Percentiles rank a stretch among this genome's conserved stretches.
Conservation (phyloP, 2,797 vertebrate genomes). For the Mormyrops attenuatus region DNA sequence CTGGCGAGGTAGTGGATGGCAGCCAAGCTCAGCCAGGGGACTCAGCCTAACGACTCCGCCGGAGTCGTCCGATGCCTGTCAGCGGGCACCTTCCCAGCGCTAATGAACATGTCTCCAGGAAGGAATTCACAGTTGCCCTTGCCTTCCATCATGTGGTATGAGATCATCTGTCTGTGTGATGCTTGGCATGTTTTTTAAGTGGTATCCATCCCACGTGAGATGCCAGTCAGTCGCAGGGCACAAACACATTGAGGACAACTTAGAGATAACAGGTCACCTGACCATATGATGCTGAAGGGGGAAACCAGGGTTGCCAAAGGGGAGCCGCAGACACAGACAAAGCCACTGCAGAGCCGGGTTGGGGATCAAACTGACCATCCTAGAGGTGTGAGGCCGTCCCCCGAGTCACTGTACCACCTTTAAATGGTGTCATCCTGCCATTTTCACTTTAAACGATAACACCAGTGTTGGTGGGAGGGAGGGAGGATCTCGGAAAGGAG, state of each 20-base stretch:
- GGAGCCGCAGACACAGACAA: not conserved
- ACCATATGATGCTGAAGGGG: not conserved
- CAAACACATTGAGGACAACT: not conserved
- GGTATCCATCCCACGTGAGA: not conserved
- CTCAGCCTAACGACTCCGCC: not conserved
- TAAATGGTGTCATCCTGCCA: not conserved
- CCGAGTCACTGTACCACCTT: not conserved
- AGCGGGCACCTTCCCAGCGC: not conserved
- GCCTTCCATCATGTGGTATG: not conserved
- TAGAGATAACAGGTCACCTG: not conserved
- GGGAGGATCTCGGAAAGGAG: not conserved
- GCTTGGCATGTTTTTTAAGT: not conserved
- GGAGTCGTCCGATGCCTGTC: not conserved
- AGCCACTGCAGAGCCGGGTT: not conserved
- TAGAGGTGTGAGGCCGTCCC: not conserved
- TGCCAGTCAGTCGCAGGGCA: not conserved
- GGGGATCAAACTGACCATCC: not conserved
- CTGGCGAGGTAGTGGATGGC: not conserved
- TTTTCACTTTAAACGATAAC: not conserved
- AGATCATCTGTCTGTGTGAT: not conserved
- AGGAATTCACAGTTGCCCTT: not conserved
- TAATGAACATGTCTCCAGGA: not conserved
- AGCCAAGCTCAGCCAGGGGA: not conserved
- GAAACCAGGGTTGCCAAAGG: not conserved
- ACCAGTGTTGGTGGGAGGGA: not conserved